Conservation (phyloP, 2,888 invertebrate species). For the Nesidiocoris tenuis region DNA sequence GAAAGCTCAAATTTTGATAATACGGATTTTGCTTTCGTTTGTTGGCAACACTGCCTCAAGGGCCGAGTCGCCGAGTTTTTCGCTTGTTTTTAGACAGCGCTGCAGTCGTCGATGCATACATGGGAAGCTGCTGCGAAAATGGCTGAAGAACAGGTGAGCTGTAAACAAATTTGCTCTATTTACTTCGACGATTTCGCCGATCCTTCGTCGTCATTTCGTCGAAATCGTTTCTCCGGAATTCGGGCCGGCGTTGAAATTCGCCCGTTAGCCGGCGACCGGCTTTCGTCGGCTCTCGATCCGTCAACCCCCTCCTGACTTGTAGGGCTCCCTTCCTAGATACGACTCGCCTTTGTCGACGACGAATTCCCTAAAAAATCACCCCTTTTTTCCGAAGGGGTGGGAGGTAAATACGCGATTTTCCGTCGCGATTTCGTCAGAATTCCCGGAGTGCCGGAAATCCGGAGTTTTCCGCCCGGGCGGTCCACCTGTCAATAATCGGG, state of each 20-base stretch:
- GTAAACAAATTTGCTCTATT: constrained; percentile 53
- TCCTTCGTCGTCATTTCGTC: background rate
- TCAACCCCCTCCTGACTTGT: constrained; percentile 10
- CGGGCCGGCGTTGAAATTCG: background rate
- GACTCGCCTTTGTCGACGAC: background rate
- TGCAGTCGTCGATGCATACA: constrained; percentile 49
- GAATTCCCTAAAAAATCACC: background rate
- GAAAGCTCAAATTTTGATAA: too few species aligned
- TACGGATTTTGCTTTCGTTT: background rate
- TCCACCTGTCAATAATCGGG: too few species aligned
- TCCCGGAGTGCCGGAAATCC: too few species aligned
- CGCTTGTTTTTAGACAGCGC: constrained; percentile 52
- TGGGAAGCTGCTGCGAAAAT: constrained; percentile 62
- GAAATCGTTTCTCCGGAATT: background rate
- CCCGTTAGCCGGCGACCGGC: background rate
- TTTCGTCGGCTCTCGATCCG: constrained; percentile 1
- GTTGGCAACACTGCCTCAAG: constrained; percentile 21
- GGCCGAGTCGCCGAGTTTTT: constrained; percentile 15
- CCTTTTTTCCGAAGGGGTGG: constrained; percentile 2
- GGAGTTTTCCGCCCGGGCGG: too few species aligned
- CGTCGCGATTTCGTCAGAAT: too few species aligned
- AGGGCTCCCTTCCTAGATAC: background rate
- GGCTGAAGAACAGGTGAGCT: constrained; percentile 76
- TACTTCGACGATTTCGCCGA: constrained; percentile 41
- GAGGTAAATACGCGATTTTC: too few species aligned